phyloP scores from a whole-genome alignment of 2,888 invertebrate species.

The Hypolimnas misippus region DNA sequence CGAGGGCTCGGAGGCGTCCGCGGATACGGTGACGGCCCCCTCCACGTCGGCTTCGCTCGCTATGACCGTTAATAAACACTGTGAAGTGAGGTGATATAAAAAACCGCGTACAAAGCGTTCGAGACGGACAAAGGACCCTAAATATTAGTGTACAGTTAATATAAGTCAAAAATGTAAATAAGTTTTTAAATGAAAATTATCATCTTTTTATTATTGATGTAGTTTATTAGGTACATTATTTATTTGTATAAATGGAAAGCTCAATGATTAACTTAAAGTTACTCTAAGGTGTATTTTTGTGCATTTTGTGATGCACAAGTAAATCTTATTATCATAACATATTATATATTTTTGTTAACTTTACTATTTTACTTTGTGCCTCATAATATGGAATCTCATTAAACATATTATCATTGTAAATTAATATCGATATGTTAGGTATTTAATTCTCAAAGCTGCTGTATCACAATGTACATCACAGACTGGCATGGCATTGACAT shows the following conservation, averaged over 20 bases:
- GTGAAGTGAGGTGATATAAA: slow-evolving; percentile 95
- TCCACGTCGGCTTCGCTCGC: slow-evolving; percentile 51
- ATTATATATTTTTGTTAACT: slow-evolving; percentile 70
- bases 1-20: slow-evolving; percentile 57
- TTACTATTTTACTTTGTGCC: slow-evolving; percentile 77
- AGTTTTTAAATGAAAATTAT: slow-evolving; percentile 53
- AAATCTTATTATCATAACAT: slow-evolving; percentile 69
- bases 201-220: slow-evolving; percentile 57
- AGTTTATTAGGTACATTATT: slow-evolving; percentile 67
- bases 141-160: slow-evolving; percentile 47
- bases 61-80: slow-evolving; percentile 89
- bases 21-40: slow-evolving; percentile 50
- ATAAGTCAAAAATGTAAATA: slow-evolving; percentile 63
- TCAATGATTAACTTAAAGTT: slow-evolving; percentile 82
- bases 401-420: slow-evolving; percentile 44
- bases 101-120: slow-evolving; percentile 53
- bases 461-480: slow-evolving; percentile 62
- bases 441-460: slow-evolving; percentile 48
- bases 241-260: slow-evolving; percentile 83
- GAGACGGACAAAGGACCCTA: slow-evolving; percentile 32
- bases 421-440: slow-evolving; percentile 34
- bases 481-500: slow-evolving; percentile 37
- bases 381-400: slow-evolving; percentile 77
- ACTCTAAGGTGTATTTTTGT: slow-evolving; percentile 70
- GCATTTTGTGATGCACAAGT: slow-evolving; percentile 72